These are phyloP conservation scores for Galleria mellonella DNA, from an alignment of 1,140 invertebrate species.

Conservation along the genomic window DNA sequence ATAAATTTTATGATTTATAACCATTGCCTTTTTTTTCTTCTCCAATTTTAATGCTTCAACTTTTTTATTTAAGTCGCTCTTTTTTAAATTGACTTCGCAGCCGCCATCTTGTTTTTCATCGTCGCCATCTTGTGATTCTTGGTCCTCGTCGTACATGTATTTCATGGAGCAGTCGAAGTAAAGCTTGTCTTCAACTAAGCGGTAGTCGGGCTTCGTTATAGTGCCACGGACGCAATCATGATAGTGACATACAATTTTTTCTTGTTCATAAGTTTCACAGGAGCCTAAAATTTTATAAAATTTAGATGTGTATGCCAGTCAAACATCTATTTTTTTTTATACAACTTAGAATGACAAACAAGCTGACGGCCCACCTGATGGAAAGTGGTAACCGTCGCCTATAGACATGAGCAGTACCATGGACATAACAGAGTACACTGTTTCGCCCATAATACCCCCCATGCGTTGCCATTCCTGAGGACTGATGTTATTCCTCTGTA, in stretches of 20 bases:
- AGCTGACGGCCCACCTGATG: too few species aligned
- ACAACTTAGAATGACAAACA: too few species aligned
- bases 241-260: constrained; percentile 77
- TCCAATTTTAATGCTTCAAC: constrained; percentile 16
- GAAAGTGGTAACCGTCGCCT: too few species aligned
- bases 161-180: constrained; percentile 67
- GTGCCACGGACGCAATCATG: constrained; percentile 74
- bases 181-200: constrained; percentile 55
- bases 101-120: constrained; percentile 8
- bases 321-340: too few species aligned
- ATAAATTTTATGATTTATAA: constrained; percentile 69
- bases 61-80: constrained; percentile 10
- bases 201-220: constrained; percentile 50
- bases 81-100: constrained; percentile 5
- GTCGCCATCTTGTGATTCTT: constrained; percentile 14
- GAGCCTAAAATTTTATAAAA: constrained; percentile 65
- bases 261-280: constrained; percentile 81
- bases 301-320: not conserved
- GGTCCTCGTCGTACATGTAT: constrained; percentile 35
- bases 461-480: too few species aligned
- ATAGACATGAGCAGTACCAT: too few species aligned
- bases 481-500: too few species aligned
- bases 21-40: constrained; percentile 55
- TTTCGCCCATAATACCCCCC: too few species aligned
- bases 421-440: too few species aligned